Conservation (phyloP, 1,140 invertebrate genomes). For the Octopus sinensis region DNA sequence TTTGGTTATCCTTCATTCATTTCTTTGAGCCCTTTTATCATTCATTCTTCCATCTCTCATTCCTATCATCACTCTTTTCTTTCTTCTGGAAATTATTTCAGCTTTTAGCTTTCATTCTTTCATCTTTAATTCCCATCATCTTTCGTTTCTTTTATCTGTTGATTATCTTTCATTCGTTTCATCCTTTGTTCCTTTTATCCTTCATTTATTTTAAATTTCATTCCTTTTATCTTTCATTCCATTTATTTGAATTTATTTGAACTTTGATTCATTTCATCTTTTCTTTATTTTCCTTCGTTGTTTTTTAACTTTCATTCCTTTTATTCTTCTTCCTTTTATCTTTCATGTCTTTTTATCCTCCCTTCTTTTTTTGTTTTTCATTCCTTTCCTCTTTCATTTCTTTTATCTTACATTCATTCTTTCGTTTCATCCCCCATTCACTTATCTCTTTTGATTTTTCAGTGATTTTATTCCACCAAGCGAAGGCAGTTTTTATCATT, state of each 20-base stretch:
- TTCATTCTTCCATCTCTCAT: no score
- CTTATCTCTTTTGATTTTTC: neutral
- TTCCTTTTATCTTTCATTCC: constrained; percentile 5
- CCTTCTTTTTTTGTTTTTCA: constrained; percentile 7
- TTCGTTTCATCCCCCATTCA: neutral
- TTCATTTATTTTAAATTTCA: neutral
- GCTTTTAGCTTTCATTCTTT: neutral
- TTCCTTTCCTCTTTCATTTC: neutral
- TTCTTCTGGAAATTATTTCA: no score
- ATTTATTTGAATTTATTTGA: neutral
- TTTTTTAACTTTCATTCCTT: neutral
- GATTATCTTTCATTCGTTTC: neutral
- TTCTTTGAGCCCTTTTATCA: no score
- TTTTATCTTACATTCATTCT: neutral
- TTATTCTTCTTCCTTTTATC: constrained; percentile 2
- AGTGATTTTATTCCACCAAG: neutral
- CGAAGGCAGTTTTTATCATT: neutral
- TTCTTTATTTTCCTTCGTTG: neutral
- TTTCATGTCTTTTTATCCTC: neutral
- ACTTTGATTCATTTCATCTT: constrained; percentile 1
- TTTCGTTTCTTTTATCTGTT: neutral
- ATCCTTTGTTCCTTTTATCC: neutral
- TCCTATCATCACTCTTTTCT: no score
- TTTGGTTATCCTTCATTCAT: no score
- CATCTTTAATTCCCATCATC: neutral